Evolutionary conservation across 2,113 vertebrate genomes (phyloP), one percentile per base, ranked within the genome.

Genomic region (Cephalopholis sonnerati): DNA sequence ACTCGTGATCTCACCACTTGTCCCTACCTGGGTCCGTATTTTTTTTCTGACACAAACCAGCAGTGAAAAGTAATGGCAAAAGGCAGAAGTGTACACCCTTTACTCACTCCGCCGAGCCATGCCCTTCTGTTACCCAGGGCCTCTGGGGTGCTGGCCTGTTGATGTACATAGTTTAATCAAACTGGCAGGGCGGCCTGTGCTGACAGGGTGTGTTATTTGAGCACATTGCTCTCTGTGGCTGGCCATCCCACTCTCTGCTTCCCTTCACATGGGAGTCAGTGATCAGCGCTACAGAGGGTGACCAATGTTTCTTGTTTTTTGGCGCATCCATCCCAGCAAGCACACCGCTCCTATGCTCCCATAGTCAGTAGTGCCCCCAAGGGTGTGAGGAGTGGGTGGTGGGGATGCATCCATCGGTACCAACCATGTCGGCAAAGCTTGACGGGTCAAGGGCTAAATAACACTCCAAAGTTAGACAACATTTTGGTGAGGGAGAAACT

Each of bases 161-260:
- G 82, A 91, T 78, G 88, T 71, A 25, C 57, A 66, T 63, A 73
- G 87, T 93, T 87, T 86, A 93, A 93, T 93, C 87, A 88, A 85
- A 81, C 73, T 90, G 88, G 88, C 88, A 86, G 87, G 74, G 48
- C 51, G 29, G 80, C 58, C 86, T 64, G 72, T n/a, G 48, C 79
- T 87, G 86, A 90, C 87, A 73, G 73, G 53, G 51, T 44, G 76
- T 71, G 75, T 88, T 90, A 83, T 87, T 82, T 71, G 83, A 89
- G 74, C 85, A 64, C 84, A 74, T 75, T 81, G 69, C 78, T 82
- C 85, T 86, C 84, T 77, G 59, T 27, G 69, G 83, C 74, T 62
- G 59, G 39, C 65, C 39, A 15, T 73, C 78, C 71, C 65, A 10
- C 64, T 63, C 76, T 48, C 71, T 63, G 59, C 71, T 17, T 78